phyloP scores from a whole-genome alignment of 2,888 invertebrate genomes.

The Megaustenia siamemsis region DNA sequence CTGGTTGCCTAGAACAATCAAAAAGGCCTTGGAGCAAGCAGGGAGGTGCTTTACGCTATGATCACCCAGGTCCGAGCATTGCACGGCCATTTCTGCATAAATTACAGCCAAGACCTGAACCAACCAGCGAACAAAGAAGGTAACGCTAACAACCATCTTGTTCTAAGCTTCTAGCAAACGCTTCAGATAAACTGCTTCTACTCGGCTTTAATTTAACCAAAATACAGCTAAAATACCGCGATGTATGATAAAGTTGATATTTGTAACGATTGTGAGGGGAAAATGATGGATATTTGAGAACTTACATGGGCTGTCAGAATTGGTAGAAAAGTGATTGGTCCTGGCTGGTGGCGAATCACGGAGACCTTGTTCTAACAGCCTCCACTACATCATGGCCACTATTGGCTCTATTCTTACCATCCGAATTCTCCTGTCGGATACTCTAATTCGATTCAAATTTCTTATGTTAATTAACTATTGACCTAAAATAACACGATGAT shows the following conservation, averaged over 20 bases:
- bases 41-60: slow-evolving; percentile 53
- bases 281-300: neutral
- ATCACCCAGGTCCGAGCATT: slow-evolving; percentile 42
- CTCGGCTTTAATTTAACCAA: no score
- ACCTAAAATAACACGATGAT: no score
- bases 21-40: slow-evolving; percentile 48
- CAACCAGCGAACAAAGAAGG: slow-evolving; percentile 57
- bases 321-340: slow-evolving; percentile 87
- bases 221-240: neutral
- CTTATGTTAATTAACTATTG: no score
- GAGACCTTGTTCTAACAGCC: slow-evolving; percentile 54
- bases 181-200: neutral
- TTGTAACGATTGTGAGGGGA: neutral
- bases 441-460: no score
- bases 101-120: slow-evolving; percentile 52
- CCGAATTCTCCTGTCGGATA: neutral
- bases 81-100: slow-evolving; percentile 55
- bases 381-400: slow-evolving; percentile 48
- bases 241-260: neutral
- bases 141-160: slow-evolving; percentile 45
- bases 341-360: slow-evolving; percentile 84
- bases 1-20: slow-evolving; percentile 57
- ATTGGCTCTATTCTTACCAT: slow-evolving; percentile 53
- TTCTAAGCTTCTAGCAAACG: neutral
- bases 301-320: slow-evolving; percentile 42